These are phyloP conservation scores for Cheilosia urbana DNA, from an alignment of 2,888 invertebrate genomes.

Conservation along the genomic window DNA sequence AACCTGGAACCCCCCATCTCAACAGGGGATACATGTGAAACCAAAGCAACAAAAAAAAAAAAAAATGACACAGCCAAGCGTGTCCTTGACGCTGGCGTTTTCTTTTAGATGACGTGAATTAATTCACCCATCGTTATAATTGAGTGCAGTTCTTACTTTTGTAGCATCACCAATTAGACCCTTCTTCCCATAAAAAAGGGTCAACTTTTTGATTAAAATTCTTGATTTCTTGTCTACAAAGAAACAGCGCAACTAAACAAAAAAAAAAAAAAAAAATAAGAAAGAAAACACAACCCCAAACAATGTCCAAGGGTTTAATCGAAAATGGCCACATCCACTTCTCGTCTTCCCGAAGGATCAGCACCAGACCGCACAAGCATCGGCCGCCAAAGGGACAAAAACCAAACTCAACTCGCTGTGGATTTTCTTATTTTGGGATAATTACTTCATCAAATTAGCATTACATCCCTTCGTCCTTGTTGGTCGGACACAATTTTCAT, in stretches of 20 bases:
- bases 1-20: no score
- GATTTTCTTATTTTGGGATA: conserved; percentile 73
- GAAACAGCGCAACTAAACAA: neutral
- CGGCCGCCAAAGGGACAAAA: conserved; percentile 39
- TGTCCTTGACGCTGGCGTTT: conserved; percentile 56
- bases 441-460: conserved; percentile 75
- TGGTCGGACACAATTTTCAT: conserved; percentile 41
- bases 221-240: conserved; percentile 67
- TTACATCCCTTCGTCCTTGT: conserved; percentile 59
- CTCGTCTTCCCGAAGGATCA: conserved; percentile 45
- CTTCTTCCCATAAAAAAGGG: conserved; percentile 60
- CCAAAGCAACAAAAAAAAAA: neutral
- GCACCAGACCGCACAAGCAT: conserved; percentile 14
- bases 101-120: conserved; percentile 57
- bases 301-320: conserved; percentile 59
- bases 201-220: conserved; percentile 74
- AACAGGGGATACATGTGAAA: neutral
- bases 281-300: neutral
- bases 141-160: conserved; percentile 75
- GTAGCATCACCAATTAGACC: conserved; percentile 73
- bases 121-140: conserved; percentile 69
- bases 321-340: conserved; percentile 67
- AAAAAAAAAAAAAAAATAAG: neutral
- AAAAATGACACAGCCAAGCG: conserved; percentile 14
- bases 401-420: conserved; percentile 48